Percentiles rank a stretch among this genome's conserved stretches.
Conservation (phyloP, 2,888 invertebrate species). For the Caenorhabditis panamensis region DNA sequence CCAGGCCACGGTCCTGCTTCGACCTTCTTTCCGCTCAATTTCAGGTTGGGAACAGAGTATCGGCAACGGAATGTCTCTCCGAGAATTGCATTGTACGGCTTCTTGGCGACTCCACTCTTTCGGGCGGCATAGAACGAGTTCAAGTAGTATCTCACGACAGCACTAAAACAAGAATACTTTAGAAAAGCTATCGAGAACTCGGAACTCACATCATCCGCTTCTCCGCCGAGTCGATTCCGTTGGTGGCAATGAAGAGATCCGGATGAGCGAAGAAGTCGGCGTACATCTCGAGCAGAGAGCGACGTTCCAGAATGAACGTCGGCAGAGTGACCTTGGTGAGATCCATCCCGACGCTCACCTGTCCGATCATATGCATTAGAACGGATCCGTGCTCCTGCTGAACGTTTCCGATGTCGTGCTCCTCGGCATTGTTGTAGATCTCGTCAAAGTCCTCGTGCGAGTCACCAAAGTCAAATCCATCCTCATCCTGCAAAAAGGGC, state of each 20-base stretch:
- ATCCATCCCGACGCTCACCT: conserved; percentile 98
- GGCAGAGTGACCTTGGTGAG: conserved; percentile 98
- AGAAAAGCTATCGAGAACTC: neutral
- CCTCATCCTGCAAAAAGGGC: conserved; percentile 47
- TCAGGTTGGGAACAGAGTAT: conserved; percentile 71
- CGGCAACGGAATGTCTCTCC: conserved; percentile 90
- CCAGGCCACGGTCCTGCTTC: conserved; percentile 88
- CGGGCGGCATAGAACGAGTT: conserved; percentile 99
- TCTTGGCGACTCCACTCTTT: conserved; percentile 96
- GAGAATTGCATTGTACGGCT: conserved; percentile 97
- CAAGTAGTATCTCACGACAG: conserved; percentile 96
- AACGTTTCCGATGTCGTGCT: conserved; percentile 84
- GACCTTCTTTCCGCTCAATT: conserved; percentile 68
- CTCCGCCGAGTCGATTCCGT: conserved; percentile 82
- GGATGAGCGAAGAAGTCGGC: conserved; percentile 99
- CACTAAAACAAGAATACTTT: conserved; percentile 85
- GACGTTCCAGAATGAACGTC: conserved; percentile 96
- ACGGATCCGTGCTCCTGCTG: conserved; percentile 98
- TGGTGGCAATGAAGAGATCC: conserved; percentile 90
- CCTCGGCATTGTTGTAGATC: conserved; percentile 83
- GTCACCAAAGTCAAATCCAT: conserved; percentile 83
- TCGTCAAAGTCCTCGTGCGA: conserved; percentile 80
- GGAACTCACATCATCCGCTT: conserved; percentile 74
- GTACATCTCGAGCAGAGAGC: conserved; percentile 99
- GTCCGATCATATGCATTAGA: conserved; percentile 93